Evolutionary conservation across 2,888 invertebrate genomes (phyloP).

Genomic region (Drosophila paramelanica): DNA sequence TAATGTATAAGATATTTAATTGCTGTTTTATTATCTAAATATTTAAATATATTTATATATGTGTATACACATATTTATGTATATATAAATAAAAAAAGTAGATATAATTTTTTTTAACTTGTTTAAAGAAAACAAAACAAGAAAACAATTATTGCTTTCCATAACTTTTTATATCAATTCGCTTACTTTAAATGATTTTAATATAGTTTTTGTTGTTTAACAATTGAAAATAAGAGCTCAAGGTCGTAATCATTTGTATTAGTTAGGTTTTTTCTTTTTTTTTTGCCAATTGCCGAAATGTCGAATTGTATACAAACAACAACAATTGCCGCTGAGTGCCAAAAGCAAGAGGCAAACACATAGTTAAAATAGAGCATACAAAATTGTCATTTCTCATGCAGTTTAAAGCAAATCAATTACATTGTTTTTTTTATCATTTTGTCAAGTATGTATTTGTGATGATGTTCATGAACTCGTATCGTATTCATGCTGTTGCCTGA

Average conservation of each 20-base stretch:
- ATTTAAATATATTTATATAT: no score
- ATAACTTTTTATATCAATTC: background rate
- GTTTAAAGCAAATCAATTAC: constrained; percentile 26
- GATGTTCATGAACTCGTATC: constrained; percentile 49
- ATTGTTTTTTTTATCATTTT: constrained; percentile 29
- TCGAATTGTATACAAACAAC: constrained; percentile 23
- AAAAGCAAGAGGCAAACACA: constrained; percentile 18
- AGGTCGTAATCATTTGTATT: constrained; percentile 29
- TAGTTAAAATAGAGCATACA: constrained; percentile 34
- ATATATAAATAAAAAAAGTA: no score
- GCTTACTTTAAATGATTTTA: background rate
- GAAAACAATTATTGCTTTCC: background rate
- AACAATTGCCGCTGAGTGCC: constrained; percentile 28
- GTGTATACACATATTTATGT: no score
- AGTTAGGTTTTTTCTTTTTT: constrained; percentile 17
- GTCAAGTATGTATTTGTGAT: constrained; percentile 35
- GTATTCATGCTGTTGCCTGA: background rate
- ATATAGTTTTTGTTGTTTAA: constrained; percentile 6
- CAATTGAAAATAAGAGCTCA: constrained; percentile 46
- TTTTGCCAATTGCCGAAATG: constrained; percentile 46
- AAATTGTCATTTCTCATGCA: constrained; percentile 41
- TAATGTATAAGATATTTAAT: background rate
- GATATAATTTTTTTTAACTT: no score
- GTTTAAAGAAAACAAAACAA: no score
- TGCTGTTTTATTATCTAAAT: background rate